Conservation (phyloP, 2,797 vertebrate genomes). For the Bryconaethiops microstoma region DNA sequence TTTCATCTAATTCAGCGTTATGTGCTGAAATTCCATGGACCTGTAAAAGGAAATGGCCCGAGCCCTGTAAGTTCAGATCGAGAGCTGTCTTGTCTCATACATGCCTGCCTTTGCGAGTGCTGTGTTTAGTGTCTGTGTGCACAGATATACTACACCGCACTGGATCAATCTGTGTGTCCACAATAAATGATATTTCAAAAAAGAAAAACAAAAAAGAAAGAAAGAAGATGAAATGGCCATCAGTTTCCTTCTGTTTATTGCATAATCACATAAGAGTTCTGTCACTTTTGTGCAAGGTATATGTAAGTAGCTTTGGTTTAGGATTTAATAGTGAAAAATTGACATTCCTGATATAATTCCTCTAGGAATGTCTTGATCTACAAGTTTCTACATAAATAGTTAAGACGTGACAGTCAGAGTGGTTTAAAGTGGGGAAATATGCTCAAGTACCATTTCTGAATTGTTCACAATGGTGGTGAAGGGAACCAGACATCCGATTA, state of each 20-base stretch:
- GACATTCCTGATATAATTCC: too few relatives aligned
- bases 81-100: constrained; percentile 45
- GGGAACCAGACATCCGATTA: too few relatives aligned
- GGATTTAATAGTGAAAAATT: too few relatives aligned
- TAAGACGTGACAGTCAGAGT: too few relatives aligned
- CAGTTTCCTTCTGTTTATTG: neutral
- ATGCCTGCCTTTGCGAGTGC: constrained; percentile 70
- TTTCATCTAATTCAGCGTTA: neutral
- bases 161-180: constrained; percentile 76
- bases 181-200: constrained; percentile 73
- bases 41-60: neutral
- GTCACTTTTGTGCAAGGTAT: neutral
- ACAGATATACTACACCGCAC: constrained; percentile 72
- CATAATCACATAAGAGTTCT: neutral
- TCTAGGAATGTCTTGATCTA: too few relatives aligned
- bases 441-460: too few relatives aligned
- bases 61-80: constrained; percentile 12
- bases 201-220: constrained; percentile 30
- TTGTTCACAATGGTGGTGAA: too few relatives aligned
- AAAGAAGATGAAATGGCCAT: neutral
- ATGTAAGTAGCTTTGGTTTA: too few relatives aligned
- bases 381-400: too few relatives aligned
- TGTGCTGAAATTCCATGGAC: neutral
- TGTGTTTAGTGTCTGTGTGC: constrained; percentile 71
- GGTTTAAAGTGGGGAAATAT: too few relatives aligned